Percentiles rank a stretch among this genome's conserved stretches.
Evolutionary conservation across 2,113 vertebrate species (phyloP).

Genomic region (Abramis brama): DNA sequence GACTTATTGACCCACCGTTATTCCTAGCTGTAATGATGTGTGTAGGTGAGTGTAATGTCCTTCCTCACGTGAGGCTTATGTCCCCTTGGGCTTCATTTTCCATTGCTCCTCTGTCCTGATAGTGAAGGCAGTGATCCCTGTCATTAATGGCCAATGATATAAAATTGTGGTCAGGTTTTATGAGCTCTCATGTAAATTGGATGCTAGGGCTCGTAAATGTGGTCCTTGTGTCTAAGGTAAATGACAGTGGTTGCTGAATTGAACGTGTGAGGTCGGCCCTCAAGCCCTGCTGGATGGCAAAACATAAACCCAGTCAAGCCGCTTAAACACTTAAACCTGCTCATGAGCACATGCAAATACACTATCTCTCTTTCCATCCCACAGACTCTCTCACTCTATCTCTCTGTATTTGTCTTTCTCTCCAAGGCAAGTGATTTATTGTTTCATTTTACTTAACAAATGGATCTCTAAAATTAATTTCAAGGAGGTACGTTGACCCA

Average conservation of each 20-base stretch:
- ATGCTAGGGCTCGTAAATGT: constrained; percentile 40
- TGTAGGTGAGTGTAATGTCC: constrained; percentile 9
- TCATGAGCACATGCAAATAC: constrained; percentile 20
- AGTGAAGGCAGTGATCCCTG: constrained; percentile 45
- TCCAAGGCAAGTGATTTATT: constrained; percentile 38
- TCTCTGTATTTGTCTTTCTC: background rate
- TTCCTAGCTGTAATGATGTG: constrained; percentile 14
- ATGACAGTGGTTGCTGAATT: constrained; percentile 30
- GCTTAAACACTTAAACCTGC: background rate
- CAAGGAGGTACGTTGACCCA: constrained; percentile 9
- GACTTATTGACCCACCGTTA: constrained; percentile 28
- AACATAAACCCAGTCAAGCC: constrained; percentile 28
- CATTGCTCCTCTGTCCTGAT: constrained; percentile 25
- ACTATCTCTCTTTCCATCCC: background rate
- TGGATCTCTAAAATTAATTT: constrained; percentile 47
- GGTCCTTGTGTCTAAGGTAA: constrained; percentile 43
- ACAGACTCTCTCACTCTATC: constrained; percentile 15
- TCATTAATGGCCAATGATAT: constrained; percentile 49
- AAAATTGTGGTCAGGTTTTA: constrained; percentile 44
- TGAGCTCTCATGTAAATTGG: constrained; percentile 48
- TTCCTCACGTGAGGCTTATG: background rate
- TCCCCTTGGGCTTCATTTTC: constrained; percentile 32
- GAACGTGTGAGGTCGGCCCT: constrained; percentile 20
- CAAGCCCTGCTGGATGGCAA: constrained; percentile 38
- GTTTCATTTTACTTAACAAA: constrained; percentile 49